These are phyloP conservation scores for Reinhardtius hippoglossoides DNA, from an alignment of 2,113 vertebrate genomes.

Conservation along the genomic window DNA sequence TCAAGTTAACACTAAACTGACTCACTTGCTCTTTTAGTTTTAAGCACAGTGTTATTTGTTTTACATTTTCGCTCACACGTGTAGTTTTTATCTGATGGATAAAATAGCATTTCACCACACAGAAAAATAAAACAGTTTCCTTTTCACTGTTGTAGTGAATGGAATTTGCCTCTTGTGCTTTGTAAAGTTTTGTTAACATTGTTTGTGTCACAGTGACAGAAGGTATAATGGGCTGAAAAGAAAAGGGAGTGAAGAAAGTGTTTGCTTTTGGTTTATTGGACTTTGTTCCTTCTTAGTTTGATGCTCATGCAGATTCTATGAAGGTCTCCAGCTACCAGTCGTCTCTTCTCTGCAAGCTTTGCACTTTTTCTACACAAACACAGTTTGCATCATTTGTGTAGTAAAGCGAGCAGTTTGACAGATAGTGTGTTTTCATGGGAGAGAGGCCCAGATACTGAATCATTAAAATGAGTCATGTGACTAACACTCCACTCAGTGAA, in stretches of 20 bases:
- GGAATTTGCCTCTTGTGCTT: no score
- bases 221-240: neutral
- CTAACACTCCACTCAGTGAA: neutral
- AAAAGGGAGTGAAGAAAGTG: no score
- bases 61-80: no score
- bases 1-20: no score
- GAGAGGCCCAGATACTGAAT: neutral
- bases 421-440: neutral
- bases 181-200: neutral
- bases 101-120: no score
- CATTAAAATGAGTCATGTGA: neutral
- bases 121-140: no score
- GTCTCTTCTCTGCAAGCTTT: neutral
- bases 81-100: no score
- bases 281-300: no score
- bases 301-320: neutral
- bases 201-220: neutral
- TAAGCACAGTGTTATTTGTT: no score
- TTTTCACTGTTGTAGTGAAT: no score
- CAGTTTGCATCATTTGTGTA: neutral
- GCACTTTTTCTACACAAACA: neutral
- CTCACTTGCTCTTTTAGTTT: no score
- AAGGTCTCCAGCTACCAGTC: neutral
- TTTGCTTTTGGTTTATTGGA: no score
- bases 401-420: neutral